Evolutionary conservation across 2,888 invertebrate species (phyloP), one percentile per base, ranked within the genome.

Genomic region (Cantharis flavilabris): DNA sequence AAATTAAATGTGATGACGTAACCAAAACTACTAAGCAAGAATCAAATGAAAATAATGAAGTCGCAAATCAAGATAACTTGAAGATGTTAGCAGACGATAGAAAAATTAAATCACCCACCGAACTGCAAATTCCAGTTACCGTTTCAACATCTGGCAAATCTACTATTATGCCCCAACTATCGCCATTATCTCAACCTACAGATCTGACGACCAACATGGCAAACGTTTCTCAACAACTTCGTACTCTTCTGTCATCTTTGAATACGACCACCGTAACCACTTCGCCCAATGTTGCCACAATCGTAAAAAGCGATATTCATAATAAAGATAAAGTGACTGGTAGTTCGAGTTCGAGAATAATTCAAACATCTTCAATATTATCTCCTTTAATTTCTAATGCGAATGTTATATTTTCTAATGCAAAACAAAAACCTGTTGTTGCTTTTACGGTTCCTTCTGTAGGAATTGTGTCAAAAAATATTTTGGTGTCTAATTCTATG

Each of bases 181-280:
- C 94, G 0, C 94, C 94, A 0, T 85, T 94, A 2, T 94, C 94
- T 0, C 93, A 94, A 84, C 94, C 94, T 0, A 91, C 93, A 1
- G 94, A 94, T 84, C 87, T 94, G 70, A 93, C 93, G 13, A 92
- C 93, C 0, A 93, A 93, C 83, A 93, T 94, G 88, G 93, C 92
- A 0, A 94, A 93, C 84, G 93, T 92, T 0, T 93, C 93, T 0
- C 93, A 93, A 85, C 94, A 93, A 83, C 84, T 93, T 69, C 89
- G 93, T 49, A 92, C 92, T 5, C 90, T 94, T 70, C 89, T 94
- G 86, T 93, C 94, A 0, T 93, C 93, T 0, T 85, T 93, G 30
- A 92, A 92, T 77, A 89, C 92, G 0, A 90, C 91, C 49, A 91
- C 92, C 80, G 88, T 88, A 3, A 88, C 89, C 0, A 87, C 89